Evolutionary conservation across 2,797 vertebrate genomes (phyloP), one percentile per base, ranked within the genome.

Genomic region (Hippocampus kuda): DNA sequence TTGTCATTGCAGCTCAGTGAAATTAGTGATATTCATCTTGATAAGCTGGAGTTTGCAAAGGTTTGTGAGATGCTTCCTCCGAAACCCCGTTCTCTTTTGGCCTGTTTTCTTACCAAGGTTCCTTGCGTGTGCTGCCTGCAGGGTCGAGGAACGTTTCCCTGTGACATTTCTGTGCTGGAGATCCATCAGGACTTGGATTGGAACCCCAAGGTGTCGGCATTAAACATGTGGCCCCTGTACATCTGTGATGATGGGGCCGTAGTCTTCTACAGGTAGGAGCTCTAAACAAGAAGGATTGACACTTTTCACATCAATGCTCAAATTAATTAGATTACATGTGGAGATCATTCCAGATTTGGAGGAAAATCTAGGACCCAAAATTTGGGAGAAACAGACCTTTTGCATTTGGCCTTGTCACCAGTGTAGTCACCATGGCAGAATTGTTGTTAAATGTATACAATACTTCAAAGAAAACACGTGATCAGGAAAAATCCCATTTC

Each of bases 161-260:
- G 97, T n/a, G 97, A 99, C 85, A 98, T 99, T 79, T 99, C 97
- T 18, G 91, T 99, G 79, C 84, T 99, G 87, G 97, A 99, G 89
- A 98, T 99, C 86, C 96, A 99, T 81, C 97, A 99, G 72, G 97
- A 99, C 83, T 89, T 99, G 84, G 97, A 99, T 85, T 99, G 97
- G 97, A 99, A 99, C 87, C 97, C 97, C 0, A 99, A 99, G 88
- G 97, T 99, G 75, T 95, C 95, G 20, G 95, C 96, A 4, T 81
- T 99, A 57, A 99, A 99, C 71, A 95, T 97, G 81, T 99, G 97
- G 97, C 97, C 97, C 72, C 94, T 99, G 68, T 99, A 99, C 89
- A 99, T 99, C 87, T 99, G 96, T 77, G 97, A 99, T 68, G 97
- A 99, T 76, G 97, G 97, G 51, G 97, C 97, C 5, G 97, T 99